A percentile compares a stretch with the other conserved stretches of the same genome.
phyloP scores from a whole-genome alignment of 2,888 invertebrate genomes.

The Dryocosmus kuriphilus region DNA sequence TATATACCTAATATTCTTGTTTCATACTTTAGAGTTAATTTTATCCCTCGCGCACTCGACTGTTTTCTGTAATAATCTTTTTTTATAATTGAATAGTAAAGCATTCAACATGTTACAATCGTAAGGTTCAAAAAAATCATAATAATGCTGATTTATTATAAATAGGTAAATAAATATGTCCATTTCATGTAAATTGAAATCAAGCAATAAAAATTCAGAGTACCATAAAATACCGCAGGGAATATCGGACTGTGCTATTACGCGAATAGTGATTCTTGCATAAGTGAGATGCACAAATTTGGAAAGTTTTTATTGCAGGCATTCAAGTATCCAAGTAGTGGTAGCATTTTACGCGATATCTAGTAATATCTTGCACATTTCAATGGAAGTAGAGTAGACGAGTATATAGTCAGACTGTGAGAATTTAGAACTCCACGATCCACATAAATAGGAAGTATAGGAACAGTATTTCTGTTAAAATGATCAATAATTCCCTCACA shows the following conservation, averaged over 20 bases:
- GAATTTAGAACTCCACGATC: not conserved
- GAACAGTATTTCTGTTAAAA: conserved; percentile 12
- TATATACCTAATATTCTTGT: no score
- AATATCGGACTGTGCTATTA: conserved; percentile 11
- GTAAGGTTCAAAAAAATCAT: no score
- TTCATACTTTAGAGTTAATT: no score
- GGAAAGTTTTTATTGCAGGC: conserved; percentile 12
- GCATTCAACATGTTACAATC: no score
- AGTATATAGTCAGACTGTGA: conserved; percentile 19
- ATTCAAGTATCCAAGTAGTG: conserved; percentile 11
- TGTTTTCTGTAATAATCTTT: no score
- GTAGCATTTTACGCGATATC: not conserved
- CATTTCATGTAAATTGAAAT: not conserved
- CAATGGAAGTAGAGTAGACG: conserved; percentile 11
- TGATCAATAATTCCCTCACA: conserved; percentile 29
- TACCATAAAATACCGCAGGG: conserved; percentile 15
- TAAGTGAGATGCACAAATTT: conserved; percentile 17
- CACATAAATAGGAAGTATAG: conserved; percentile 20
- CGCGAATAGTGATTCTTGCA: conserved; percentile 14
- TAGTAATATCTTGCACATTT: not conserved
- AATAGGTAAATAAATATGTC: no score
- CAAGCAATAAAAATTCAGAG: conserved; percentile 16
- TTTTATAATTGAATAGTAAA: no score
- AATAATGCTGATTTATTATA: no score
- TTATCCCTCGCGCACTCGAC: no score